These are phyloP conservation scores for Rhopalosiphum padi DNA, from an alignment of 1,140 invertebrate species.

Conservation along the genomic window DNA sequence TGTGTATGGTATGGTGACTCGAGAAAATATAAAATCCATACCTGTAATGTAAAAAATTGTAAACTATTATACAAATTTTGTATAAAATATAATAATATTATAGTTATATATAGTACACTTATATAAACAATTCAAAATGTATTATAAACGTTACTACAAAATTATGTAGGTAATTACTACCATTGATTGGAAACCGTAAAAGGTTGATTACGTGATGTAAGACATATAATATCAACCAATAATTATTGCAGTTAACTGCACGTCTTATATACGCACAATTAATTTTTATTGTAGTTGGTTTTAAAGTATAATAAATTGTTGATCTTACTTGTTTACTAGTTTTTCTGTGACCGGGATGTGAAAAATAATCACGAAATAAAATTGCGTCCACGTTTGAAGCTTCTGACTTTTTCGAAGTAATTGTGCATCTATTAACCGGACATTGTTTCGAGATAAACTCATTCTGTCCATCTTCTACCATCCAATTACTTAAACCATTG, in stretches of 20 bases:
- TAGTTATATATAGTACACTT: too few relatives aligned
- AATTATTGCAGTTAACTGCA: too few relatives aligned
- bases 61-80: too few relatives aligned
- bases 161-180: neutral
- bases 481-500: conserved; percentile 77
- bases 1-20: conserved; percentile 94
- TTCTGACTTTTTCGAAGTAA: conserved; percentile 76
- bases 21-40: conserved; percentile 91
- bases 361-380: conserved; percentile 85
- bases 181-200: too few relatives aligned
- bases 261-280: too few relatives aligned
- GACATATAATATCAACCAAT: too few relatives aligned
- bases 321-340: conserved; percentile 71
- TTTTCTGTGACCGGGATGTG: conserved; percentile 72
- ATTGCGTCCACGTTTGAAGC: conserved; percentile 82
- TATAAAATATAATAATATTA: neutral
- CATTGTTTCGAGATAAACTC: conserved; percentile 74
- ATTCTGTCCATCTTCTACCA: conserved; percentile 74
- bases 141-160: neutral
- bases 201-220: too few relatives aligned
- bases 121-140: neutral
- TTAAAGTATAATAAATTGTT: neutral
- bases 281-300: neutral
- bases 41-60: conserved; percentile 64
- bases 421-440: conserved; percentile 78